phyloP scores from a whole-genome alignment of 2,113 vertebrate genomes.

The Plecotus auritus region DNA sequence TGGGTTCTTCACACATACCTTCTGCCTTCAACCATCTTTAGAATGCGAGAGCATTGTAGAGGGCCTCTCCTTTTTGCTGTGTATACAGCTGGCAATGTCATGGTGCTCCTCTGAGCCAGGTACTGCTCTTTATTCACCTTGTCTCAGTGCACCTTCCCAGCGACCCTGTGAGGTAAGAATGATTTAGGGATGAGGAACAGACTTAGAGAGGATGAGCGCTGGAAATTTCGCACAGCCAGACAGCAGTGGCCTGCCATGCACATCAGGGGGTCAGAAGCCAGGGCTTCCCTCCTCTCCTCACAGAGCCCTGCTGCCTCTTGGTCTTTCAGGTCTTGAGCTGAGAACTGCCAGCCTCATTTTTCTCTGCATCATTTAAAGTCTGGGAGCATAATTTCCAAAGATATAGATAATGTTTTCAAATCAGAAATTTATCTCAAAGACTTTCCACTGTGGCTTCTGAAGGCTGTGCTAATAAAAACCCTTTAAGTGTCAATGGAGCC shows the following conservation, averaged over 20 bases:
- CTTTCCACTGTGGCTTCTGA: neutral
- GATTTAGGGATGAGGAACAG: neutral
- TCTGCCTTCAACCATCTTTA: neutral
- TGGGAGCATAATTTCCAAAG: neutral
- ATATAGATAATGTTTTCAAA: neutral
- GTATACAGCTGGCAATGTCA: neutral
- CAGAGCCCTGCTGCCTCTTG: neutral
- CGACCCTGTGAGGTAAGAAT: neutral
- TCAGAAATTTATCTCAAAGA: neutral
- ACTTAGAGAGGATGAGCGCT: neutral
- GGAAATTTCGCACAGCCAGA: neutral
- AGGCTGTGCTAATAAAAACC: neutral
- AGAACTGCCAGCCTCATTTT: neutral
- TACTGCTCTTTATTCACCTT: neutral
- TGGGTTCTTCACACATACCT: neutral
- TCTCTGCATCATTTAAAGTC: neutral
- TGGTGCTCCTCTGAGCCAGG: neutral
- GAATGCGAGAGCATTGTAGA: neutral
- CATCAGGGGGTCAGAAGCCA: neutral
- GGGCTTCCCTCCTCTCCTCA: neutral
- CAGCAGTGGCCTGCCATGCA: rapidly evolving
- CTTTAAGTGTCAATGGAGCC: neutral
- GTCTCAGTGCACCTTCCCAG: neutral
- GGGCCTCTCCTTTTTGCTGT: neutral
- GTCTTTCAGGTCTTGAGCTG: neutral